Conservation (phyloP, 2,113 vertebrate species). For the Triplophysa rosa region DNA sequence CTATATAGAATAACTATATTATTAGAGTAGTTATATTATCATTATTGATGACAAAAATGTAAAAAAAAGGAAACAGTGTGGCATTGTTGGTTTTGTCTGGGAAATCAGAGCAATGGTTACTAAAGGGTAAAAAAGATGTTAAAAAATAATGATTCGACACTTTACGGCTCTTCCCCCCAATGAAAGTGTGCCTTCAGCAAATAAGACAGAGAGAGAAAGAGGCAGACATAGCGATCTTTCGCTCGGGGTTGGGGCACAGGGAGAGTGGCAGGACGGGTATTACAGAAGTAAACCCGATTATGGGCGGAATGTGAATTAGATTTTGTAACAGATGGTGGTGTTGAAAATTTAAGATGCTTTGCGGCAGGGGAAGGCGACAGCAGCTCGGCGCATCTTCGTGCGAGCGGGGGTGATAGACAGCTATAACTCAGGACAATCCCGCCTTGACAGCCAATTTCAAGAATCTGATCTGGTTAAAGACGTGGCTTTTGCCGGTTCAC, state of each 20-base stretch:
- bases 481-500: slow-evolving; percentile 73
- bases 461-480: slow-evolving; percentile 99
- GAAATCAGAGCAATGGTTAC: neutral
- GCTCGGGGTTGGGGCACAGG: slow-evolving; percentile 38
- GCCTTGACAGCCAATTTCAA: slow-evolving; percentile 99
- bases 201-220: neutral
- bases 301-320: slow-evolving; percentile 93
- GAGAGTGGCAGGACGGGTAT: slow-evolving; percentile 85
- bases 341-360: slow-evolving; percentile 95
- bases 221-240: slow-evolving; percentile 44
- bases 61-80: too few species aligned
- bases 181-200: slow-evolving; percentile 37
- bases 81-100: too few species aligned
- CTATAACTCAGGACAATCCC: slow-evolving; percentile 98
- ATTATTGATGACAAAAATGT: too few species aligned
- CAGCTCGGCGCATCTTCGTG: slow-evolving; percentile 75
- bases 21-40: too few species aligned
- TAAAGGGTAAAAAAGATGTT: neutral
- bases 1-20: too few species aligned
- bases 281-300: slow-evolving; percentile 97
- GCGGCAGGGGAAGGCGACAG: slow-evolving; percentile 82
- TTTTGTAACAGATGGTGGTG: slow-evolving; percentile 98
- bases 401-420: slow-evolving; percentile 84
- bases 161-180: slow-evolving; percentile 14
- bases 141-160: slow-evolving; percentile 7